Base-by-base conservation (phyloP, 2,888 invertebrate species). In the Dryobota labecula region DNA sequence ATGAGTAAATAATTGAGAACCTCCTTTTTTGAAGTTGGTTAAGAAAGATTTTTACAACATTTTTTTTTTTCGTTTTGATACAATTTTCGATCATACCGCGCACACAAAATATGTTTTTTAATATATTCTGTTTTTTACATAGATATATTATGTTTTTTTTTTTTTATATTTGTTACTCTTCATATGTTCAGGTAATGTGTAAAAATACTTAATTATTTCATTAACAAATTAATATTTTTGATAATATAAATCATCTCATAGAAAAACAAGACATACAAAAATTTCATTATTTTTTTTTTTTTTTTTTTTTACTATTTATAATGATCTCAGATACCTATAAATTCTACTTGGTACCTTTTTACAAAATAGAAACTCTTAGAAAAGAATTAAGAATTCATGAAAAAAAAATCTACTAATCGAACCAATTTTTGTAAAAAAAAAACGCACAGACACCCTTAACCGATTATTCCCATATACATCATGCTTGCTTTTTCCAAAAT, bases 141-240 rank as follows among this genome's bases (percentile, higher is more conserved):
- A 94, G 88, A 93, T 93, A 93, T 92, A 91, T 84, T 86, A 87
- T 85, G 70, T 78, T 24, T 67, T 68, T 86, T 88, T 91, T 92
- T 54, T 56, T 70, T 77, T 90, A 94, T 94, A 92, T 92, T 93
- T 93, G 89, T 92, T 90, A 92, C 91, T 93, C 92, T 92, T 91
- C 89, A 91, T 94, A 94, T 94, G 93, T 90, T 94, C 93, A 94
- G 94, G 93, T 94, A 93, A 92, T 95, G 92, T 95, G 95, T 95
- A 95, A 95, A 95, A 95, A 95, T 95, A 95, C 92, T 92, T 93
- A 94, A 94, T 94, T 92, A 91, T 91, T 90, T 92, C 87, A 85
- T 92, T 91, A 95, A 95, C 94, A 95, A 95, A 94, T 92, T 86
- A 95, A 94, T 95, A 94, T 91, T 93, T 91, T 93, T 65, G 80